phyloP scores from a whole-genome alignment of 2,113 vertebrate species.

The Oncorhynchus masou region DNA sequence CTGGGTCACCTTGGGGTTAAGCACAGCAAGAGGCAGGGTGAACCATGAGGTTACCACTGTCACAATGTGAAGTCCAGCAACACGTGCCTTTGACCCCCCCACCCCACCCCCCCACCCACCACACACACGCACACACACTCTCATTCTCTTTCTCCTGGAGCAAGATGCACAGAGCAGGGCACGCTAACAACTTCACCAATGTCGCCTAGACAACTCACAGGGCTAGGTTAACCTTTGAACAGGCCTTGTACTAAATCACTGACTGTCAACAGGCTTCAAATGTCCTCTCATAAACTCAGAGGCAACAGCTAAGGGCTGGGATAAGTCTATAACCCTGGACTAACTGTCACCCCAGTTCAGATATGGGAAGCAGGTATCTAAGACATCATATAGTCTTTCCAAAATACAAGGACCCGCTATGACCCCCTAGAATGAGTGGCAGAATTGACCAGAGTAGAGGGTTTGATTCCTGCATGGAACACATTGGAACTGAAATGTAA shows the following conservation, averaged over 20 bases:
- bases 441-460: too few species aligned
- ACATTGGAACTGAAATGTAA: too few species aligned
- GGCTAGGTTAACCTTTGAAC: slow-evolving; percentile 68
- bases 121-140: neutral
- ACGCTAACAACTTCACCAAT: slow-evolving; percentile 65
- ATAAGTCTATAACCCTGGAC: neutral
- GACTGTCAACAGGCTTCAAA: slow-evolving; percentile 44
- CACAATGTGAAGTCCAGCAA: slow-evolving; percentile 55
- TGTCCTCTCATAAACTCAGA: slow-evolving; percentile 37
- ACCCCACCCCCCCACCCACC: neutral
- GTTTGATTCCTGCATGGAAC: too few species aligned
- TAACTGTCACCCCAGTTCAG: neutral
- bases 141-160: slow-evolving; percentile 19
- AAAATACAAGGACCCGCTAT: too few species aligned
- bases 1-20: slow-evolving; percentile 67
- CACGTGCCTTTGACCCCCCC: slow-evolving; percentile 56
- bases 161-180: slow-evolving; percentile 58
- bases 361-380: too few species aligned
- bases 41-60: slow-evolving; percentile 57
- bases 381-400: too few species aligned
- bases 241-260: slow-evolving; percentile 22
- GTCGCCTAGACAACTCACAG: slow-evolving; percentile 65
- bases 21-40: slow-evolving; percentile 65
- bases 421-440: too few species aligned
- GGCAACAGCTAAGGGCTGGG: neutral